Conservation (phyloP, 2,888 invertebrate species). For the Brachylomia viminalis region DNA sequence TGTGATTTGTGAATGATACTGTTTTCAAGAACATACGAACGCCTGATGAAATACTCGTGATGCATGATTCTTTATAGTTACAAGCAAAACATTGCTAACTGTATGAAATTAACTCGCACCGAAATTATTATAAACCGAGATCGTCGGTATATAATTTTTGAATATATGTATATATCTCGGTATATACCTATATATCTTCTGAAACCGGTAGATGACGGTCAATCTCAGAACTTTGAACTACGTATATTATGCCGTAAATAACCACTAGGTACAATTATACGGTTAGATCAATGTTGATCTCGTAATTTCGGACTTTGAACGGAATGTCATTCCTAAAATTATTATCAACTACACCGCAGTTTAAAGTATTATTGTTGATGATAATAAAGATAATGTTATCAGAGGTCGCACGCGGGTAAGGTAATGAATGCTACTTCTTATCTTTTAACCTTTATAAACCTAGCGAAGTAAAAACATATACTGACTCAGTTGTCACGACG, state of each 20-base stretch:
- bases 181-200: too few species aligned
- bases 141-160: not conserved
- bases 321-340: not conserved
- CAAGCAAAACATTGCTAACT: constrained; percentile 9
- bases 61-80: not conserved
- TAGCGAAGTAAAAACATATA: constrained; percentile 3
- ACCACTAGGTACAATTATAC: not conserved
- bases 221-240: not conserved
- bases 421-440: not conserved
- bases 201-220: not conserved
- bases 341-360: not conserved
- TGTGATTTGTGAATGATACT: not conserved
- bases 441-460: not conserved
- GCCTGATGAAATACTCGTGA: not conserved
- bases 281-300: not conserved
- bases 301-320: not conserved
- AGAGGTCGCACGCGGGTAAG: not conserved
- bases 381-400: constrained; percentile 26
- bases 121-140: not conserved
- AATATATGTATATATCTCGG: too few species aligned
- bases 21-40: not conserved
- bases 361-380: not conserved
- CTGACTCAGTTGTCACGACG: too few species aligned
- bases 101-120: not conserved
- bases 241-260: not conserved